Evolutionary conservation across 1,140 invertebrate species (phyloP), one percentile per base, ranked within the genome.

Genomic region (Teleopsis dalmanni): DNA sequence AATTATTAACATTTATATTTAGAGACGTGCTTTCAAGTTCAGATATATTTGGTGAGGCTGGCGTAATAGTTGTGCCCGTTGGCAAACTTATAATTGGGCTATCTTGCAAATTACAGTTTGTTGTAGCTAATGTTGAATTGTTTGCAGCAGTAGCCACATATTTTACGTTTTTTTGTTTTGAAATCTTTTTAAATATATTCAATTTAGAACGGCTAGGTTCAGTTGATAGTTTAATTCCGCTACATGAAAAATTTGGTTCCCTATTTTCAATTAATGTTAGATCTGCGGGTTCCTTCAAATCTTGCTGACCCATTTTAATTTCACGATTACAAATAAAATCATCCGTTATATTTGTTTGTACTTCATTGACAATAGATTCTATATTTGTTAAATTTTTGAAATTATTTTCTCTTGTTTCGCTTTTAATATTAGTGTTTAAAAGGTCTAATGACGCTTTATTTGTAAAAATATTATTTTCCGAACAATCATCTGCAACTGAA

Each of bases 171-270:
- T 59, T 61, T 10, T 53, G 59, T 11, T 67, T 67, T 58, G 66
- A 64, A 31, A 89, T 86, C 72, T 88, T 88, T 62, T 88, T 90
- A 56, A 90, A 87, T 61, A 90, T 87, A 72, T 88, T 89, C 21
- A 88, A 67, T 67, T 90, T 90, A 63, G 82, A 84, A 65, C 81
- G 85, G 62, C 89, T 84, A 2, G 85, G 86, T 65, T 89, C 86
- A 3, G 78, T 81, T 1, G 81, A 77, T 18, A 89, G 64, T 72
- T 88, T 67, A 8, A 53, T 50, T 50, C 42, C 57, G 3, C 47
- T 34, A 29, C 2, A 35, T n/a, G n/a, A n/a, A 4, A 47, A 35
- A 29, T 3, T 31, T 5, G 14, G 4, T 31, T 19, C 31, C 16
- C 31, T 43, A 31, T 27, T 27, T 9, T 29, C 11, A 42, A 4